Conservation (phyloP, 2,113 vertebrate species). For the Nothocercus nigrocapillus region DNA sequence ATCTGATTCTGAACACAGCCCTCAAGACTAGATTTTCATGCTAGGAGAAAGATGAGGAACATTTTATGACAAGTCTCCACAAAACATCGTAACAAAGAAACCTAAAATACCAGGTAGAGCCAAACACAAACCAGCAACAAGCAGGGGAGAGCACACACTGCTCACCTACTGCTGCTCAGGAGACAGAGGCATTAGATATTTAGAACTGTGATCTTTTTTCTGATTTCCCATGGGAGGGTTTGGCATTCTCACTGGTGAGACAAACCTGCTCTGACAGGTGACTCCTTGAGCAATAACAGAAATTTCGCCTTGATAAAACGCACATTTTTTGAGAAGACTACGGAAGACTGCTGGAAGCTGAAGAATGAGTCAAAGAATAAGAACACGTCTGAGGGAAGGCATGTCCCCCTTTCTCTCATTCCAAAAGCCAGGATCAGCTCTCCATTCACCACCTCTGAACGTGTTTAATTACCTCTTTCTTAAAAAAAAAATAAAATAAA, state of each 20-base stretch:
- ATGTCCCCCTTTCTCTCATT: background rate
- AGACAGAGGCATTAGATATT: background rate
- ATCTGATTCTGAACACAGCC: conserved; percentile 5
- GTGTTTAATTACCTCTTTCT: background rate
- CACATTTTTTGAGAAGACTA: background rate
- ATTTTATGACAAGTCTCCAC: background rate
- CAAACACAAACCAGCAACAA: background rate
- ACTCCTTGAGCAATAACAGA: background rate
- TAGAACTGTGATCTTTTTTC: background rate
- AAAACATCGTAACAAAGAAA: conserved; percentile 6
- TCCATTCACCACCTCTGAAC: background rate
- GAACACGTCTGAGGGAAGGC: background rate
- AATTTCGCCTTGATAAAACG: too few relatives aligned
- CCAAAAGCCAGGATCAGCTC: background rate
- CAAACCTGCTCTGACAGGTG: background rate
- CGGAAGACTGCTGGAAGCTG: background rate
- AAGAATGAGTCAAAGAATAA: background rate
- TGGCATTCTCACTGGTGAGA: background rate
- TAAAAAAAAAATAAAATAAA: background rate
- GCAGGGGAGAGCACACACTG: background rate
- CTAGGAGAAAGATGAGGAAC: conserved; percentile 19
- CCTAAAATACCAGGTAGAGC: background rate
- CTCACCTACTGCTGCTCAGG: background rate
- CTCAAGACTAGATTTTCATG: conserved; percentile 36
- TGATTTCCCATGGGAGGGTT: background rate